Percentiles rank a stretch among this genome's conserved stretches.
phyloP scores from a whole-genome alignment of 2,113 vertebrate species.

The Gnathonemus echidnorhynchus region DNA sequence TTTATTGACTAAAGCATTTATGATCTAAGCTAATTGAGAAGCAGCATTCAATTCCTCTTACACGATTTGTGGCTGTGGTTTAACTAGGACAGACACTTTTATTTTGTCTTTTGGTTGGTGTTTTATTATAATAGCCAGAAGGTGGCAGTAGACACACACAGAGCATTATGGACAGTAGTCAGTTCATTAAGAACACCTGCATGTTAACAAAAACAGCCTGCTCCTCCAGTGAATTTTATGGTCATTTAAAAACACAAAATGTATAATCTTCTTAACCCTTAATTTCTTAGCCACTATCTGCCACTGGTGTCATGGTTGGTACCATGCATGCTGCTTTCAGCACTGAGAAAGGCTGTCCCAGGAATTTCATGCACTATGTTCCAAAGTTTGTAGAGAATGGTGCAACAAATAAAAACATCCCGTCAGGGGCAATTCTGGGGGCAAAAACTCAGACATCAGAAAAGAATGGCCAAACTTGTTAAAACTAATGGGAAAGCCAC shows the following conservation, averaged over 20 bases:
- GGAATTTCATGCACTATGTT: background rate
- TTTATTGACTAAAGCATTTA: background rate
- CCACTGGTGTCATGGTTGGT: background rate
- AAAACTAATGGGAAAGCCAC: background rate
- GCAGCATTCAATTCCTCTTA: background rate
- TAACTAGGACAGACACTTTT: background rate
- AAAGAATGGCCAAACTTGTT: background rate
- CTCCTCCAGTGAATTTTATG: background rate
- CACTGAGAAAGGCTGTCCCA: background rate
- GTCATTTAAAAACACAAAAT: background rate
- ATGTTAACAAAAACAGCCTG: background rate
- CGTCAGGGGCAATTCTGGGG: background rate
- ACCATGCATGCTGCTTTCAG: background rate
- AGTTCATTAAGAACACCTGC: background rate
- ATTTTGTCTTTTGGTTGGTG: background rate
- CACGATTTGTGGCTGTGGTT: background rate
- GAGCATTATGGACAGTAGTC: background rate
- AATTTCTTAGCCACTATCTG: background rate
- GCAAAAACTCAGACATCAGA: background rate
- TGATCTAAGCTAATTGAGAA: background rate
- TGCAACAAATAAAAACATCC: background rate
- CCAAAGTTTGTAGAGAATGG: background rate
- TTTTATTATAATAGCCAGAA: conserved; percentile 21
- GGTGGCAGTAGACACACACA: conserved; percentile 31
- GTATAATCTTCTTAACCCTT: background rate